Evolutionary conservation across 2,113 vertebrate genomes (phyloP).

Genomic region (Ophthalmolycus amberensis): DNA sequence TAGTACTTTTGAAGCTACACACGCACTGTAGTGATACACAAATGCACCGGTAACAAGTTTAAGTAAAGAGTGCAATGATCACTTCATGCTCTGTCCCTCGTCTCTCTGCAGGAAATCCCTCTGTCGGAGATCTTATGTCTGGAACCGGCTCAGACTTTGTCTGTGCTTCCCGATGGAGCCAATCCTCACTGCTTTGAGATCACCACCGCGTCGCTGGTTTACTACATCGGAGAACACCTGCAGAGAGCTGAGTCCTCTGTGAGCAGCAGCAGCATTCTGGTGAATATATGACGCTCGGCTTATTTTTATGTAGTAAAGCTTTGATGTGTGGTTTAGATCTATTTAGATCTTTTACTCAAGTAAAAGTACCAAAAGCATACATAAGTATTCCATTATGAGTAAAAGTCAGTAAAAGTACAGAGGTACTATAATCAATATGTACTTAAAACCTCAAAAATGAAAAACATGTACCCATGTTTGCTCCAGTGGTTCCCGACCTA

Average conservation of each 20-base stretch:
- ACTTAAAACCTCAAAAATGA: too few relatives aligned
- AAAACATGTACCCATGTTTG: too few relatives aligned
- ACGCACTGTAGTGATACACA: background rate
- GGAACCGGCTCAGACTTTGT: slow-evolving; percentile 90
- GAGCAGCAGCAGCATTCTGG: slow-evolving; percentile 60
- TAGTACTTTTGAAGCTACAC: background rate
- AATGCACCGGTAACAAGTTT: background rate
- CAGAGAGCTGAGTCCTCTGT: slow-evolving; percentile 44
- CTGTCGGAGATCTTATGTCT: slow-evolving; percentile 95
- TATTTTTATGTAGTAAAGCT: background rate
- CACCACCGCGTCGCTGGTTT: slow-evolving; percentile 89
- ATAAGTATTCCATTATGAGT: background rate
- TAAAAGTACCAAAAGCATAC: background rate
- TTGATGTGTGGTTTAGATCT: background rate
- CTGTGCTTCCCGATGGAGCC: slow-evolving; percentile 86
- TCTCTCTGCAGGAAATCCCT: slow-evolving; percentile 90
- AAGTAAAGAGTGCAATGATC: background rate
- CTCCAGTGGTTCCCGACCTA: too few relatives aligned
- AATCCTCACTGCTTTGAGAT: slow-evolving; percentile 97
- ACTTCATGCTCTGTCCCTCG: background rate
- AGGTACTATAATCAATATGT: background rate
- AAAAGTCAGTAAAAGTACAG: background rate
- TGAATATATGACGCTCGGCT: slow-evolving; percentile 5
- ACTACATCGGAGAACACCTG: slow-evolving; percentile 93
- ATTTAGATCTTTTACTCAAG: background rate